These are phyloP conservation scores for Melanchra persicariae DNA, from an alignment of 2,888 invertebrate species.

Conservation along the genomic window DNA sequence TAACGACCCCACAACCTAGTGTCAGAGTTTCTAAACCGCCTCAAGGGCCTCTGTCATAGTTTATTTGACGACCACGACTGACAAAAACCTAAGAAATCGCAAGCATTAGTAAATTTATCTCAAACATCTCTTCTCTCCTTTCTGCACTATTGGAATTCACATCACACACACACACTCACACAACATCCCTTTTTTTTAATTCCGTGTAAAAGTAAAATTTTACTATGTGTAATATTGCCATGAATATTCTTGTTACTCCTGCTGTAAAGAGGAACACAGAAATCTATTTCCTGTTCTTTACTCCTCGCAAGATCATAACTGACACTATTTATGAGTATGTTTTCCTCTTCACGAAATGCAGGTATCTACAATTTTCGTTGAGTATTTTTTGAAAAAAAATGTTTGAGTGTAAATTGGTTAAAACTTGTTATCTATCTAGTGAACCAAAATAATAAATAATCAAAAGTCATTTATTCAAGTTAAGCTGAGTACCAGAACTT, in stretches of 20 bases:
- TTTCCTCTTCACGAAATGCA: conserved; percentile 34
- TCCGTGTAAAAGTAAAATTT: conserved; percentile 8
- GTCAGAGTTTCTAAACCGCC: too few species aligned
- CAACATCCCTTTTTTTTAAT: background rate
- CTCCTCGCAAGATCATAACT: conserved; percentile 48
- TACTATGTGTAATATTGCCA: conserved; percentile 14
- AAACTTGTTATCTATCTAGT: too few species aligned
- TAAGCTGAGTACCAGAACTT: too few species aligned
- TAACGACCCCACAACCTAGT: too few species aligned
- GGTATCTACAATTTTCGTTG: background rate
- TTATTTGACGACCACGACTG: too few species aligned
- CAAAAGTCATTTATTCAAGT: too few species aligned
- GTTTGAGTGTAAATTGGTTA: background rate
- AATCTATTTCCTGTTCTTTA: conserved; percentile 46
- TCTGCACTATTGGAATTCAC: background rate
- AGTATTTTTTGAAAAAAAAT: background rate
- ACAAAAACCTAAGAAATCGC: too few species aligned
- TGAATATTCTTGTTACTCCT: conserved; percentile 30
- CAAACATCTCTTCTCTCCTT: too few species aligned
- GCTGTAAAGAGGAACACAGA: conserved; percentile 40
- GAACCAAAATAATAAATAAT: too few species aligned
- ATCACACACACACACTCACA: too few species aligned
- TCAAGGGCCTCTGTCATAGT: too few species aligned
- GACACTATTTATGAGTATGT: conserved; percentile 45
- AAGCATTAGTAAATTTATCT: too few species aligned